Base-by-base conservation (phyloP, 2,888 invertebrate genomes). In the Encarsia formosa region DNA sequence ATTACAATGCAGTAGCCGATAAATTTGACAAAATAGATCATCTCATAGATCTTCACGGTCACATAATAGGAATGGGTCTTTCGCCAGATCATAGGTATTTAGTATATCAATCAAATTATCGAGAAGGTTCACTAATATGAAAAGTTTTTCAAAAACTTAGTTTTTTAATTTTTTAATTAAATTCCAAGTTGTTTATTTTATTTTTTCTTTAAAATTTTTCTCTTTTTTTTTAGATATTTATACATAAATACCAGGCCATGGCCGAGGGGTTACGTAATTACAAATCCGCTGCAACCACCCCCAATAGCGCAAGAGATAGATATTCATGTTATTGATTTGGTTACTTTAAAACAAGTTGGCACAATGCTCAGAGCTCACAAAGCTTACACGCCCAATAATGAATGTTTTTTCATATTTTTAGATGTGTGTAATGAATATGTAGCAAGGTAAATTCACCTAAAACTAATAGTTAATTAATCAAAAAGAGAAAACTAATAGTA, bases 261-360 rank as follows among this genome's bases (percentile, higher is more conserved):
- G 91, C 90, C 89, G 0, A 77, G 82, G 63, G 84, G 84, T 48
- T 88, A 87, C 66, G 76, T 78, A 22, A 88, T 90, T 58, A 80
- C 81, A 13, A 85, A 88, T 75, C 87, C 89, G 0, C 71, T 89
- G 43, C 82, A 86, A 65, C 90, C 90, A 11, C 90, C 91, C 0
- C 89, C 89, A 0, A 88, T 90, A 61, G 89, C 90, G 11, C 86
- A 88, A 74, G 88, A 90, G 77, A 89, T 91, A 45, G 90, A 91
- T 66, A 87, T 91, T 60, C 90, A 90, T 65, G 89, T 91, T 0
- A 89, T 91, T 61, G 91, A 91, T 75, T 76, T 91, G 59, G 81
- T 82, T 52, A 87, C 85, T 0, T 75, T 90, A 54, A 82, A 84
- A 65, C 82, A 82, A 69, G 87, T 89, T 4, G 90, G 89, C 4